Conservation (phyloP, 2,797 vertebrate genomes). For the Kryptolebias ocellatus region DNA sequence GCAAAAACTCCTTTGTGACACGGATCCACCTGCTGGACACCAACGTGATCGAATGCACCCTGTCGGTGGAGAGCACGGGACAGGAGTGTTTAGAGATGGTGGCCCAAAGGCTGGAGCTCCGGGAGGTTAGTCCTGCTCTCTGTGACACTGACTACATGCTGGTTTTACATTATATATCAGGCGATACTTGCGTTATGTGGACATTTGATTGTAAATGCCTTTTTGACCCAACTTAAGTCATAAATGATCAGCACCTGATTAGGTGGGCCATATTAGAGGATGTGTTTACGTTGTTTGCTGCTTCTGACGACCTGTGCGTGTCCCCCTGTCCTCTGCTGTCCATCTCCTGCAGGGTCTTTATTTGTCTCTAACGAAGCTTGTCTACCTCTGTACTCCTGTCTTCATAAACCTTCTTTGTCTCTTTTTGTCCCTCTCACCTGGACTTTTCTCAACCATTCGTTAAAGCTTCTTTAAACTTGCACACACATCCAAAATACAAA, state of each 20-base stretch:
- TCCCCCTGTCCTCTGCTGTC: conserved; percentile 52
- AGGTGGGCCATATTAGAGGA: too few species aligned
- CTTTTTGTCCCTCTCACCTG: conserved; percentile 1
- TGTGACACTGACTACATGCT: neutral
- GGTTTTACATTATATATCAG: neutral
- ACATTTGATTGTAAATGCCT: too few species aligned
- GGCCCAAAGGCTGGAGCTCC: conserved; percentile 91
- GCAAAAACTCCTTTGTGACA: conserved; percentile 98
- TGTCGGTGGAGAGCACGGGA: conserved; percentile 95
- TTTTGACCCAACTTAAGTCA: too few species aligned
- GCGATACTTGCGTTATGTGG: neutral
- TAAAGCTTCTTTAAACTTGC: too few species aligned
- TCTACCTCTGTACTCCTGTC: conserved; percentile 48
- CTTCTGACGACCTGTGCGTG: conserved; percentile 17
- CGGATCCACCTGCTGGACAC: conserved; percentile 91
- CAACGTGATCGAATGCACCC: conserved; percentile 92
- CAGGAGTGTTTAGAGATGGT: conserved; percentile 96
- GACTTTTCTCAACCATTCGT: too few species aligned
- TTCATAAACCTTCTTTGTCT: neutral
- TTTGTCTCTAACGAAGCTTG: conserved; percentile 65
- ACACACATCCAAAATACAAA: too few species aligned
- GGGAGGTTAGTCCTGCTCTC: conserved; percentile 83
- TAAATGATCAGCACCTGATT: too few species aligned
- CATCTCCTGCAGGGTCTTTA: conserved; percentile 43
- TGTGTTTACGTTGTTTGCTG: neutral